Base-by-base conservation (phyloP, 2,797 vertebrate species). In the Pipistrellus nathusii region DNA sequence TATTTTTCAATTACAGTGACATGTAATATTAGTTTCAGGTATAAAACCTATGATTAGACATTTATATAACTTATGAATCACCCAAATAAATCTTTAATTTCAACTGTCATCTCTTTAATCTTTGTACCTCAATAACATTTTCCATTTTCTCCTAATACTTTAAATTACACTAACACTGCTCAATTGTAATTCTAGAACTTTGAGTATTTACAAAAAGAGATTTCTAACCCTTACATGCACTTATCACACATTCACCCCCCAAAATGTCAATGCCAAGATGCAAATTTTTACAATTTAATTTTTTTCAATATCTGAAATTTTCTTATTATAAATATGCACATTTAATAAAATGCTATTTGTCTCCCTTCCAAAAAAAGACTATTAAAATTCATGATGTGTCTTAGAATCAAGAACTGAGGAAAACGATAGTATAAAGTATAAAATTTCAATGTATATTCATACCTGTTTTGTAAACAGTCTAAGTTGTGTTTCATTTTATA, bases 101-200 rank as follows among this genome's bases (percentile, higher is more conserved):
- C 46, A 80, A 59, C n/a, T 48, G 64, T 77, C n/a, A 72, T 35
- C 44, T 83, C 48, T 91, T 30, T 88, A 84, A 93, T 91, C 41
- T 20, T 89, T 77, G 78, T 48, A 80, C 44, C n/a, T 81, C 66
- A 76, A 48, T 44, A 93, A 77, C n/a, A 35, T n/a, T 81, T 96
- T 73, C 44, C 66, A 93, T 27, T 95, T 96, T 87, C 44, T 90
- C 88, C 2, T 35, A 91, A 87, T 73, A 62, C 21, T 85, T 90
- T 62, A 76, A 93, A 80, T 25, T 80, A 12, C 7, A 62, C 32
- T 84, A 46, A 68, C 0, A 92, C 51, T 81, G n/a, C 18, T 93
- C 68, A 88, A 53, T 13, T 87, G 57, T 81, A 96, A 95, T 62
- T 89, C 38, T 62, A 94, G 30, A 93, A 85, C 72, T 91, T 46